Conservation (phyloP, 2,113 vertebrate species). For the Ageneiosus marmoratus region DNA sequence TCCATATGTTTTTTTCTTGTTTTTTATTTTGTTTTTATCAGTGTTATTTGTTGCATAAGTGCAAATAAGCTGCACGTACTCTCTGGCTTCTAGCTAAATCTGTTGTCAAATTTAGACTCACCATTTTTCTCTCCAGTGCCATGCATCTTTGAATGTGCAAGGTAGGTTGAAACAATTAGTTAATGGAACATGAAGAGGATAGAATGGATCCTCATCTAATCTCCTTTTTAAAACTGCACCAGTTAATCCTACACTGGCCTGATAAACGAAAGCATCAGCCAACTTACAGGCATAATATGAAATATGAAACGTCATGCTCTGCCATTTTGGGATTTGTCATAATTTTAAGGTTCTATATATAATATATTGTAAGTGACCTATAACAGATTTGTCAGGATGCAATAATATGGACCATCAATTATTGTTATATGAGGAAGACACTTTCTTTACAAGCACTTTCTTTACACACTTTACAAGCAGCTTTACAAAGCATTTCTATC, state of each 20-base stretch:
- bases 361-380: constrained; percentile 4
- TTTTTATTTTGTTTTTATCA: background rate
- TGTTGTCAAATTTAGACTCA: constrained; percentile 16
- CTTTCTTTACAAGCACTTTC: no score
- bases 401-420: background rate
- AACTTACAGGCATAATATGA: constrained; percentile 34
- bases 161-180: constrained; percentile 55
- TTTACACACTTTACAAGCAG: background rate
- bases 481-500: background rate
- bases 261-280: constrained; percentile 29
- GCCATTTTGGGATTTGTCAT: constrained; percentile 52
- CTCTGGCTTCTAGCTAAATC: constrained; percentile 11
- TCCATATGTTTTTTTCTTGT: background rate
- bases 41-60: background rate
- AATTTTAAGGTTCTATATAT: background rate
- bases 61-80: background rate
- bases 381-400: constrained; percentile 1
- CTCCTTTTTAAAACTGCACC: constrained; percentile 53
- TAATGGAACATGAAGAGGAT: constrained; percentile 54
- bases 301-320: constrained; percentile 27
- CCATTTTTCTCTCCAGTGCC: constrained; percentile 19
- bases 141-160: constrained; percentile 44
- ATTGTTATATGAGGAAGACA: background rate
- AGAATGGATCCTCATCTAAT: constrained; percentile 56
- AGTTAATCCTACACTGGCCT: constrained; percentile 56